Evolutionary conservation across 1,140 invertebrate species (phyloP).

Genomic region (Caenorhabditis latens): DNA sequence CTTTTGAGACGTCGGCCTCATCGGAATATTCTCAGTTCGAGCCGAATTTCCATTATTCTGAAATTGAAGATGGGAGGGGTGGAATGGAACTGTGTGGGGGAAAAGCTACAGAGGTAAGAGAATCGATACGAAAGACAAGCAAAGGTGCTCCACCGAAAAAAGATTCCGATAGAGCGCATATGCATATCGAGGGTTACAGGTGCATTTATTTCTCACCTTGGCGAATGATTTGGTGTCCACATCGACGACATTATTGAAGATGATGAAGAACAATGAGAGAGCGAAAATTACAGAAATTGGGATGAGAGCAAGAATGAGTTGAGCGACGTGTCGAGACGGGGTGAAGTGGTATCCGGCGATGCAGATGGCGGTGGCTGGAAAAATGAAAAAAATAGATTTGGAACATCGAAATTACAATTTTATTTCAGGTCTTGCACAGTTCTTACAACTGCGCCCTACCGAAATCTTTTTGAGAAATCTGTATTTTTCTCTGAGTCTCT

Average conservation of each 20-base stretch:
- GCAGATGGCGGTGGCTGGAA: slow-evolving; percentile 57
- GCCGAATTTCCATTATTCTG: slow-evolving; percentile 5
- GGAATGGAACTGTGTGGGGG: too few species aligned
- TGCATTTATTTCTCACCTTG: background rate
- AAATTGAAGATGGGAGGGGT: background rate
- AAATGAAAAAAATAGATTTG: background rate
- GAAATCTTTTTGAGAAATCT: background rate
- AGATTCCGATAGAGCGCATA: too few species aligned
- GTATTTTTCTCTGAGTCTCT: background rate
- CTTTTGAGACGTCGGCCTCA: slow-evolving; percentile 23
- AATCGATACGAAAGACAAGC: background rate
- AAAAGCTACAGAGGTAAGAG: too few species aligned
- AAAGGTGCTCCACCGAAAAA: background rate
- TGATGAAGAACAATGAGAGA: slow-evolving; percentile 4
- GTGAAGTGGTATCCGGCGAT: slow-evolving; percentile 51
- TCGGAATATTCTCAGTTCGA: slow-evolving; percentile 20
- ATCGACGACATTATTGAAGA: slow-evolving; percentile 41
- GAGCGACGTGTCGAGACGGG: background rate
- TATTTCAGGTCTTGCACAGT: too few species aligned
- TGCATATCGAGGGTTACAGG: too few species aligned
- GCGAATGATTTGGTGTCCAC: slow-evolving; percentile 24
- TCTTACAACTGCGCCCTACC: too few species aligned
- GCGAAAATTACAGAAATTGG: slow-evolving; percentile 45
- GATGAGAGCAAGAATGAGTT: slow-evolving; percentile 48
- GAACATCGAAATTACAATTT: background rate